Evolutionary conservation across 2,113 vertebrate genomes (phyloP).

Genomic region (Alces alces): DNA sequence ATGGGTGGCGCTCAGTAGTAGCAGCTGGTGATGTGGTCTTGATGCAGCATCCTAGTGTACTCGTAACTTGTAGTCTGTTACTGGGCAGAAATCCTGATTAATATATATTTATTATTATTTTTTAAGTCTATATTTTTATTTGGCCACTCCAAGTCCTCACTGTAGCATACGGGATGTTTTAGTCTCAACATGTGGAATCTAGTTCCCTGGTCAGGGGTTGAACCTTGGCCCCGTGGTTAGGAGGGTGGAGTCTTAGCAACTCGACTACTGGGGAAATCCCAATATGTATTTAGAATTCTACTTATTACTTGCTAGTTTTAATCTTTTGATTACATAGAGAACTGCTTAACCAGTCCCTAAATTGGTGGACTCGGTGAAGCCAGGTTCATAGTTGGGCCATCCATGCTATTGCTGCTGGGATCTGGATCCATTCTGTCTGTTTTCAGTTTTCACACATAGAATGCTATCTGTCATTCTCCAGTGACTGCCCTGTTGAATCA

Average conservation of each 20-base stretch:
- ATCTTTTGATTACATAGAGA: background rate
- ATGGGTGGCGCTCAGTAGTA: background rate
- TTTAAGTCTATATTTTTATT: background rate
- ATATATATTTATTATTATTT: background rate
- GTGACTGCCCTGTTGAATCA: rapidly evolving
- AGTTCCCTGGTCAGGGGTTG: background rate
- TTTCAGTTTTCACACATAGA: background rate
- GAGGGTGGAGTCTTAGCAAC: background rate
- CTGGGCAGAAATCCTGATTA: background rate
- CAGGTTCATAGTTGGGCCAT: background rate
- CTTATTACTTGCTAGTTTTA: background rate
- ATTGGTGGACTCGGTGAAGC: background rate
- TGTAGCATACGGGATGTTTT: background rate
- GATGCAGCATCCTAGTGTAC: background rate
- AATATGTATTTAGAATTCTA: background rate
- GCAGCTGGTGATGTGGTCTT: background rate
- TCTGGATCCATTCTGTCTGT: background rate
- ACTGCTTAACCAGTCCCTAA: background rate
- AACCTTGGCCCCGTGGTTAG: background rate
- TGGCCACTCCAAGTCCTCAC: background rate
- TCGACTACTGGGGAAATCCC: rapidly evolving
- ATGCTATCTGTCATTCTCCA: background rate
- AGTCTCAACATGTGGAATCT: background rate
- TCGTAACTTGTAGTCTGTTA: background rate
- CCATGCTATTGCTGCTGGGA: background rate